Base-by-base conservation (phyloP, 2,113 vertebrate genomes). In the Hiodon tergisus region DNA sequence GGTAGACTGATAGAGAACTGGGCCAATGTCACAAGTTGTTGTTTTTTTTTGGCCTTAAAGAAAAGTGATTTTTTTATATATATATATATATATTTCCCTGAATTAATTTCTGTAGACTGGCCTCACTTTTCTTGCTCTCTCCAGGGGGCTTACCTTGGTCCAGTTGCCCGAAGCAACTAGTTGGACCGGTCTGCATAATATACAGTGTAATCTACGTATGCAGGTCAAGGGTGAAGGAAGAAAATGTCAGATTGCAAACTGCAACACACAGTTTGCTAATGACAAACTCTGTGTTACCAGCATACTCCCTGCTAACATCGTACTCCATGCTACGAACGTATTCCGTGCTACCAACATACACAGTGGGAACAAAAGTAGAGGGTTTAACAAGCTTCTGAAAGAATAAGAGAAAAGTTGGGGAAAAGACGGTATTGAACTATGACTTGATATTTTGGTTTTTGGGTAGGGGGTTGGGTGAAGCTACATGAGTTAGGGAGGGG, bases 1-100 rank as follows among this genome's bases (percentile, higher is more conserved):
- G 75, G 58, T 62, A 54, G 53, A 60, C 68, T 63, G 67, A 76
- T 65, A 16, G 9, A 76, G 60, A 76, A 76, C 58, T 14, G 13
- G 4, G 52, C 68, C 59, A 31, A 46, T 71, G 51, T 76, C 75
- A 62, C 67, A 17, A 62, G n/a, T 5, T n/a, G n/a, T 5, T n/a
- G 46, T 50, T 59, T 61, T 73, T 62, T 53, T 5, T 69, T 69
- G 55, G 47, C 57, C 53, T 48, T 58, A 66, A 6, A 60, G 73
- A 46, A 14, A 74, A 67, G 55, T 14, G 16, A 46, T 58, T 7
- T 3, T 7, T 31, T 0, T 31, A n/a, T 46, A 9, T 31, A 9
- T 6, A 9, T 5, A 5, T 3, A 8, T 7, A 10, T 46, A 51
- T 9, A 48, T 16, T 50, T 57, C 55, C 4, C 55, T 60, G 48